Conservation (phyloP, 2,113 vertebrate genomes). For the Chunga burmeisteri region DNA sequence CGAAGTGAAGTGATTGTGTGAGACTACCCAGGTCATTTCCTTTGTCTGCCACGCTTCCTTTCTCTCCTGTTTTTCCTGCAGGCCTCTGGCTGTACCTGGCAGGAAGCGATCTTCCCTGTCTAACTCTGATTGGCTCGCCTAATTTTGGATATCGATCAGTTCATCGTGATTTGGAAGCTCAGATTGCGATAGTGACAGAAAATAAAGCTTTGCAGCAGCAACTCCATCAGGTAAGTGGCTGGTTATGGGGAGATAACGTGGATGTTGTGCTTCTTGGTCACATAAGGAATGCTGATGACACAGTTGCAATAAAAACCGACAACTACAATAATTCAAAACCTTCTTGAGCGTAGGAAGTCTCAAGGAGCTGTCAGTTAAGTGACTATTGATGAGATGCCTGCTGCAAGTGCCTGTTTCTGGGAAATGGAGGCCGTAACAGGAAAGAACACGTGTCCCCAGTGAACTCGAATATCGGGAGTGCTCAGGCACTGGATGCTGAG, state of each 20-base stretch:
- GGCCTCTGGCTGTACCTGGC: constrained; percentile 96
- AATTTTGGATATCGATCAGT: constrained; percentile 98
- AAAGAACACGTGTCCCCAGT: not conserved
- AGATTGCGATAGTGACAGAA: constrained; percentile 93
- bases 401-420: constrained; percentile 20
- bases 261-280: not conserved
- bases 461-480: not conserved
- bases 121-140: constrained; percentile 95
- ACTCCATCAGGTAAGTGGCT: constrained; percentile 84
- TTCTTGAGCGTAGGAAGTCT: not conserved
- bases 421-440: not conserved
- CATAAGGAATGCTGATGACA: not conserved
- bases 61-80: constrained; percentile 62
- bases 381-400: constrained; percentile 56
- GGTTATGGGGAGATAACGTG: rapidly evolving
- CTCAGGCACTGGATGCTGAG: not conserved
- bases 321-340: not conserved
- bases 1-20: not conserved
- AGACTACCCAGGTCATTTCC: not conserved
- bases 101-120: constrained; percentile 87
- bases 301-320: constrained; percentile 1
- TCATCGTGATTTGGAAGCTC: constrained; percentile 95
- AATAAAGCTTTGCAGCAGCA: constrained; percentile 87
- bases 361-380: constrained; percentile 24
- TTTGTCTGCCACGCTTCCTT: constrained; percentile 17